A percentile compares a stretch with the other conserved stretches of the same genome.
phyloP scores from a whole-genome alignment of 2,888 invertebrate genomes.

The Rhagonycha lutea region DNA sequence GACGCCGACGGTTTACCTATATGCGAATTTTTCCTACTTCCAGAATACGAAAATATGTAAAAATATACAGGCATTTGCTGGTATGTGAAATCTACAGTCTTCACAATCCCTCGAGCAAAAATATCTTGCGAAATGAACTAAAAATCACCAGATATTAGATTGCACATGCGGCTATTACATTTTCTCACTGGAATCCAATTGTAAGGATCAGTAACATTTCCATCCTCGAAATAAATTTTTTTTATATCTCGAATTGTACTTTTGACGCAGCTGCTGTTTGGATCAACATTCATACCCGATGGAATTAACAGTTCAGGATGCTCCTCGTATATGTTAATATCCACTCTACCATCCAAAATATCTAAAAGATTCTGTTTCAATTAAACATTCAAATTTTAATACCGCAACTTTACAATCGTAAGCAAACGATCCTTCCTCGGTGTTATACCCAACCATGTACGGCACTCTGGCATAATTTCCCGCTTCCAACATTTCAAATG shows the following conservation, averaged over 20 bases:
- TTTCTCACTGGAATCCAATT: slow-evolving; percentile 4
- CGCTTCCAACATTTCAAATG: not conserved
- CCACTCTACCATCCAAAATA: not conserved
- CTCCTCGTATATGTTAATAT: not conserved
- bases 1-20: not conserved
- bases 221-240: not conserved
- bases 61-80: not conserved
- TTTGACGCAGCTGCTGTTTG: not conserved
- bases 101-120: slow-evolving; percentile 2
- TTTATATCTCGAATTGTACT: not conserved
- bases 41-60: not conserved
- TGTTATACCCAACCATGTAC: not conserved
- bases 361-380: not conserved
- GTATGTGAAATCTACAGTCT: not conserved
- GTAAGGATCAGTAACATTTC: not conserved
- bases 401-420: not conserved
- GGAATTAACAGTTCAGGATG: not conserved
- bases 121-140: not conserved
- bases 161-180: not conserved
- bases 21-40: not conserved
- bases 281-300: not conserved
- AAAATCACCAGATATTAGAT: not conserved
- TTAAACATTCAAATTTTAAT: not conserved
- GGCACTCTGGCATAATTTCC: slow-evolving; percentile 1
- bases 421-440: slow-evolving; percentile 12